These are phyloP conservation scores for Syrista parreyssii DNA, from an alignment of 2,888 invertebrate genomes.

Conservation along the genomic window DNA sequence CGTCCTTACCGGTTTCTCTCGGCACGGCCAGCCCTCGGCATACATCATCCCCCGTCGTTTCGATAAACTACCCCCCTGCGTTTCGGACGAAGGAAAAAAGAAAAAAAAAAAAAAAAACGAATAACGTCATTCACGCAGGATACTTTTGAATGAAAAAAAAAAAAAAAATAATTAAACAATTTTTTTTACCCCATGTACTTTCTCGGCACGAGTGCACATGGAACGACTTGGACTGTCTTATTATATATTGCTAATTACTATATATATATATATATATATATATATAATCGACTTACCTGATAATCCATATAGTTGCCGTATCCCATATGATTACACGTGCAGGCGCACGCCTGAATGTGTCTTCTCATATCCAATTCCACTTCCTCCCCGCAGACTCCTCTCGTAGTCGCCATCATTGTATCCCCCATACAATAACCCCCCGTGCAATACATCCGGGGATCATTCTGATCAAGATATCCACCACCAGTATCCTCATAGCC, in stretches of 20 bases:
- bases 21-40: background rate
- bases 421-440: slow-evolving; percentile 65
- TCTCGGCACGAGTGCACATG: too few relatives aligned
- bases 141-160: slow-evolving; percentile 6
- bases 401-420: slow-evolving; percentile 65
- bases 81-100: too few relatives aligned
- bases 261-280: too few relatives aligned
- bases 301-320: slow-evolving; percentile 93
- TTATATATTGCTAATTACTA: too few relatives aligned
- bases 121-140: background rate
- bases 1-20: background rate
- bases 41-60: background rate
- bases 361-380: slow-evolving; percentile 87
- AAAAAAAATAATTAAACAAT: too few relatives aligned
- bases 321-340: slow-evolving; percentile 94
- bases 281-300: slow-evolving; percentile 72
- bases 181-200: too few relatives aligned
- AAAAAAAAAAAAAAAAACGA: too few relatives aligned
- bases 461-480: slow-evolving; percentile 61
- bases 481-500: slow-evolving; percentile 61
- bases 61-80: background rate
- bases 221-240: too few relatives aligned
- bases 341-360: slow-evolving; percentile 90
- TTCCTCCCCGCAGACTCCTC: slow-evolving; percentile 69
- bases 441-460: slow-evolving; percentile 64